phyloP scores from a whole-genome alignment of 2,113 vertebrate genomes.

The Myodes glareolus region DNA sequence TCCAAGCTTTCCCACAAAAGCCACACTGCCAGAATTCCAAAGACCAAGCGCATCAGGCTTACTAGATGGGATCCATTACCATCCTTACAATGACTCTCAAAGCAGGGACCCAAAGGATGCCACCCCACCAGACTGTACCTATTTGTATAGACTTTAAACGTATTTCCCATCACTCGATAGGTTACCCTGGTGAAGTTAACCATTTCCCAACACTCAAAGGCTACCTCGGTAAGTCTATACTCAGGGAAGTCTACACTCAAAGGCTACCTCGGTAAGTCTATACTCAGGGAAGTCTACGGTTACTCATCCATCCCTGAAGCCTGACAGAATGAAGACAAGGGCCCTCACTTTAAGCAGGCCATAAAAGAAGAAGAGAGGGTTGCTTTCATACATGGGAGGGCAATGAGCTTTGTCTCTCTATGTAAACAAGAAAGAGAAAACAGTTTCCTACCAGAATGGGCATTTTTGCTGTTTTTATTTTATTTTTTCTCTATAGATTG shows the following conservation, averaged over 20 bases:
- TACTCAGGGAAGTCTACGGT: neutral
- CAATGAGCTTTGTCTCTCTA: neutral
- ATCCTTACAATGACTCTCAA: neutral
- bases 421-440: neutral
- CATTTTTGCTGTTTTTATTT: neutral
- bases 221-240: neutral
- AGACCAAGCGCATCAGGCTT: neutral
- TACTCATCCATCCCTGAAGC: too few relatives aligned
- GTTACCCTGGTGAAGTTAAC: neutral
- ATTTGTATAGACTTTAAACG: neutral
- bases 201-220: neutral
- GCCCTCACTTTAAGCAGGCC: neutral
- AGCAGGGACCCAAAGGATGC: neutral
- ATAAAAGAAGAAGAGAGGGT: neutral
- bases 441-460: neutral
- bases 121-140: rapidly evolving
- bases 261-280: neutral
- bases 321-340: neutral
- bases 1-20: neutral
- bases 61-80: neutral
- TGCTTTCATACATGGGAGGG: neutral
- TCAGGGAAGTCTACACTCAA: neutral
- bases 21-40: neutral
- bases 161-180: neutral
- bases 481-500: neutral